Base-by-base conservation (phyloP, 2,113 vertebrate genomes). In the Dinomys branickii region DNA sequence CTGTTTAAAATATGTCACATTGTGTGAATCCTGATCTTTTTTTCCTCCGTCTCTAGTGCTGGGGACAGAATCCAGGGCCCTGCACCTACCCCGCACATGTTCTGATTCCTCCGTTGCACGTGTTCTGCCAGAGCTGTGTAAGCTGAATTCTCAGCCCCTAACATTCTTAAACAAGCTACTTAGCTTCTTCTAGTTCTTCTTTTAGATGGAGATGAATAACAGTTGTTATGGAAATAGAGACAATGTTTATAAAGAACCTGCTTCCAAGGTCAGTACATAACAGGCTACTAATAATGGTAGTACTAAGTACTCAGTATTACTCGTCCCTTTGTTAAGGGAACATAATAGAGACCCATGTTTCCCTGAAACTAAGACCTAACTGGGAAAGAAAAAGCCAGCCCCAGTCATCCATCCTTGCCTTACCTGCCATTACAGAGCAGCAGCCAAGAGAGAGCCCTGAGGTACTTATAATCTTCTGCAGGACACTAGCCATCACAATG, bases 211-310 rank as follows among this genome's bases (percentile, higher is more conserved):
- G 7, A 88, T 30, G 33, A 41, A n/a, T 33, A n/a, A 56, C 33
- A 77, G 38, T 73, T 44, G n/a, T 50, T 54, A 35, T 5, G 59
- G 78, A 88, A 90, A 65, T 81, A 91, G 47, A 90, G 8, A 33
- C 65, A 88, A 65, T 87, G 82, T 58, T 86, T 91, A 82, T 82
- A 86, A 96, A 82, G 47, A 58, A 75, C 11, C n/a, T 61, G 12
- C 22, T 73, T 38, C 56, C 47, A 58, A 85, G 24, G 75, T 10
- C 44, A 59, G 10, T 33, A 56, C 47, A 71, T 63, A 88, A 90
- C 59, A 82, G 80, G 71, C 59, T 80, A 22, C 61, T 93, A 85
- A 54, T 77, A 83, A 73, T 16, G 16, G 24, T 54, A 90, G 14
- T 67, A 59, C 0, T 65, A 65, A 50, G 11, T 26, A 91, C 13